Percentiles rank a stretch among this genome's conserved stretches.
Evolutionary conservation across 92 coral and sea anemone species (phyloP).

Genomic region (Siderastrea siderea): DNA sequence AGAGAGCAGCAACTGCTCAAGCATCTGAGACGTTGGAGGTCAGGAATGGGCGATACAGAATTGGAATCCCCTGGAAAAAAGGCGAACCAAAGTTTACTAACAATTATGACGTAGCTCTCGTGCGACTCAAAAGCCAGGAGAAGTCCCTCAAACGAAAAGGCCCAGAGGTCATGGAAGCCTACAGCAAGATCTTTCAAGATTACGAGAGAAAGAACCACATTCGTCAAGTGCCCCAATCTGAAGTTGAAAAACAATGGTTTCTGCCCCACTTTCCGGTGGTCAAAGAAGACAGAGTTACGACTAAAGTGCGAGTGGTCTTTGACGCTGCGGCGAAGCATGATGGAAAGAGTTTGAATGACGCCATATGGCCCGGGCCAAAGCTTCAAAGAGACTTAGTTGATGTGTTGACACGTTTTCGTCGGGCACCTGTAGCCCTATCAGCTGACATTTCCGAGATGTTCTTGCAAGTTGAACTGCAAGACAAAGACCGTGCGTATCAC

Average conservation of each 20-base stretch:
- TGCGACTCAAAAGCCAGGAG: conserved; percentile 58
- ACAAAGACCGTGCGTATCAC: conserved; percentile 41
- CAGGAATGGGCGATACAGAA: conserved; percentile 31
- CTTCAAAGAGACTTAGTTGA: conserved; percentile 50
- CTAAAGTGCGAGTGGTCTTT: conserved; percentile 58
- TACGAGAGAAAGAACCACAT: conserved; percentile 51
- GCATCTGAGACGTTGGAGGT: conserved; percentile 31
- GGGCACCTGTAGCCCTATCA: no score
- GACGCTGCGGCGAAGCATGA: conserved; percentile 54
- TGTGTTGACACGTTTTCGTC: conserved; percentile 50
- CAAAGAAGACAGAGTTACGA: conserved; percentile 42
- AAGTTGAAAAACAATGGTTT: conserved; percentile 13
- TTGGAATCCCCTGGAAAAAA: conserved; percentile 55
- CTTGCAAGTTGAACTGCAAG: conserved; percentile 36
- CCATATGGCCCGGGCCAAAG: conserved; percentile 48
- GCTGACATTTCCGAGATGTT: conserved; percentile 31
- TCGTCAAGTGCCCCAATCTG: conserved; percentile 7
- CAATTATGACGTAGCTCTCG: conserved; percentile 56
- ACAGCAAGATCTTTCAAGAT: conserved; percentile 36
- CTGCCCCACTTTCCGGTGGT: conserved; percentile 66
- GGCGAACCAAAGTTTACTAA: conserved; percentile 57
- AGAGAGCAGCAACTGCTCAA: conserved; percentile 57
- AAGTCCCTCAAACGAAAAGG: conserved; percentile 17
- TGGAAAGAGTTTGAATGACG: conserved; percentile 57
- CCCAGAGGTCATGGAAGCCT: conserved; percentile 37